Conservation (phyloP, 2,113 vertebrate genomes). For the Ictalurus punctatus region DNA sequence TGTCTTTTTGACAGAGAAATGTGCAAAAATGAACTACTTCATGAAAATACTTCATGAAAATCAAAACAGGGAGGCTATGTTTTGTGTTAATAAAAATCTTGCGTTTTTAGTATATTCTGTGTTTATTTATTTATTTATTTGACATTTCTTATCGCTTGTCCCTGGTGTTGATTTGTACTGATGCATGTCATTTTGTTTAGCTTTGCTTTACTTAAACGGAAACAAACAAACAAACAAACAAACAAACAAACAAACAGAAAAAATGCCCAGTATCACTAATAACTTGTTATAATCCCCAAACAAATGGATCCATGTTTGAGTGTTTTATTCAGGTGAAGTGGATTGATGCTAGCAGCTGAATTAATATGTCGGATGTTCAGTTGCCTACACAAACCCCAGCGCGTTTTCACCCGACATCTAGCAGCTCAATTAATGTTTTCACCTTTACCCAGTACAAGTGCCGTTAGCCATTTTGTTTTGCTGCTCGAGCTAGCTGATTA, state of each 20-base stretch:
- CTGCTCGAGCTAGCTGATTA: neutral
- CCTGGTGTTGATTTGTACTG: neutral
- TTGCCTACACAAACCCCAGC: neutral
- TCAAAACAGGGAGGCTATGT: neutral
- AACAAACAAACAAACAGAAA: neutral
- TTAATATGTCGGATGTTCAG: neutral
- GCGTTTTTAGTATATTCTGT: neutral
- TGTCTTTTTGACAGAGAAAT: neutral
- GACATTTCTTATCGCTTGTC: neutral
- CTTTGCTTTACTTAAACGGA: neutral
- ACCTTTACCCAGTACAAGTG: neutral
- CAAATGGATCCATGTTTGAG: neutral
- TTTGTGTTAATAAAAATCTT: neutral
- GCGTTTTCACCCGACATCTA: neutral
- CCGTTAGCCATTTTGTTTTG: constrained; percentile 4
- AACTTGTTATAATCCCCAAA: too few species aligned
- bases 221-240: neutral
- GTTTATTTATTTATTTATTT: neutral
- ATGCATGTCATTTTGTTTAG: neutral
- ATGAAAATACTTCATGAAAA: neutral
- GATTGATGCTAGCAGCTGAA: neutral
- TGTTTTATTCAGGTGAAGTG: neutral
- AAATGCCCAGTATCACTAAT: neutral
- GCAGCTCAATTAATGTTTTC: neutral
- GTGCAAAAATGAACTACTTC: neutral